These are phyloP conservation scores for Torymus auratus DNA, from an alignment of 2,888 invertebrate genomes.

Conservation along the genomic window DNA sequence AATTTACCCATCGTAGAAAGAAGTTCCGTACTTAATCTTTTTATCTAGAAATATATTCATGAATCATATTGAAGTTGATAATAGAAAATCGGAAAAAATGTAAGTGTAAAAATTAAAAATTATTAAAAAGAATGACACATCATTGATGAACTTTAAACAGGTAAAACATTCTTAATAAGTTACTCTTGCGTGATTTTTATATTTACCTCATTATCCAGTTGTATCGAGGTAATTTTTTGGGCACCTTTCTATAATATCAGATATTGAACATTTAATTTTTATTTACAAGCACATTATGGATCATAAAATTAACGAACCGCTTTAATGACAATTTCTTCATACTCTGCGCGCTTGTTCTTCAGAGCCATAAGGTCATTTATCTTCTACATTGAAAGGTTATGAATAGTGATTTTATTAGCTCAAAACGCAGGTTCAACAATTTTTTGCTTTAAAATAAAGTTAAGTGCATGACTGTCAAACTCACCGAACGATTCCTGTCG, in stretches of 20 bases:
- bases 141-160: no score
- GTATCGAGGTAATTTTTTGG: conserved; percentile 66
- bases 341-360: conserved; percentile 70
- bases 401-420: conserved; percentile 11
- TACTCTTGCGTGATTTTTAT: background rate
- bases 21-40: conserved; percentile 66
- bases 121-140: no score
- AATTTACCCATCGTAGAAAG: conserved; percentile 64
- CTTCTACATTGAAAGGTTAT: conserved; percentile 64
- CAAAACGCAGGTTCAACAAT: background rate
- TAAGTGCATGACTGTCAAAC: background rate
- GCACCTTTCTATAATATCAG: conserved; percentile 65
- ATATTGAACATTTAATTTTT: no score
- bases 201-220: conserved; percentile 69
- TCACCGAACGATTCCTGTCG: conserved; percentile 68
- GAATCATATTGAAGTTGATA: background rate
- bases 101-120: no score
- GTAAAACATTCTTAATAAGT: background rate
- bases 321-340: conserved; percentile 70
- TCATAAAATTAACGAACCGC: conserved; percentile 65
- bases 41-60: conserved; percentile 63
- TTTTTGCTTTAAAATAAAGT: background rate
- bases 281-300: no score
- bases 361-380: conserved; percentile 67
- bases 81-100: background rate